A percentile compares a stretch with the other conserved stretches of the same genome.
phyloP scores from a whole-genome alignment of 2,888 invertebrate species.

The Cerastis leucographa region DNA sequence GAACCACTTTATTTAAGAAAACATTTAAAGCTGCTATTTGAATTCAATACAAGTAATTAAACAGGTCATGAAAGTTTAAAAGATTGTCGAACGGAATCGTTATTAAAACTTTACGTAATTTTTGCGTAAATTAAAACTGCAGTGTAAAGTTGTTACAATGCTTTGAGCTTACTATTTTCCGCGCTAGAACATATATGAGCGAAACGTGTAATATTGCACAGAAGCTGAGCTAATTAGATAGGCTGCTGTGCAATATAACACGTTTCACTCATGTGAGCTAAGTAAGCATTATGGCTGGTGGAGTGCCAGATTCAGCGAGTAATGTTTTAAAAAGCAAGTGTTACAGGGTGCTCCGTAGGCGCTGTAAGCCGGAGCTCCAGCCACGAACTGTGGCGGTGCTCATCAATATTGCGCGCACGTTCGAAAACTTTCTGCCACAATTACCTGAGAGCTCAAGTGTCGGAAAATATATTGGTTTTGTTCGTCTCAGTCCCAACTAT shows the following conservation, averaged over 20 bases:
- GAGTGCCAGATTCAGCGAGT: constrained; percentile 34
- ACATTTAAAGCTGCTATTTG: constrained; percentile 41
- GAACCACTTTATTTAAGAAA: constrained; percentile 40
- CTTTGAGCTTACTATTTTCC: constrained; percentile 42
- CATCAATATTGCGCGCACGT: constrained; percentile 89
- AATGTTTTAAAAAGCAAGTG: constrained; percentile 55
- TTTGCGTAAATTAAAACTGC: constrained; percentile 21
- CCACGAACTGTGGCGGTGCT: constrained; percentile 73
- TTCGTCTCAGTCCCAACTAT: constrained; percentile 82
- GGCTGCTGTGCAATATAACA: constrained; percentile 33
- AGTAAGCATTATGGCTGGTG: constrained; percentile 45
- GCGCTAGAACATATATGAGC: constrained; percentile 19
- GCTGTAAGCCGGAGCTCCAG: constrained; percentile 64
- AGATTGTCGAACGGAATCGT: constrained; percentile 20
- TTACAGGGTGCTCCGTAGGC: constrained; percentile 49
- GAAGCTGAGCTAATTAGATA: constrained; percentile 53
- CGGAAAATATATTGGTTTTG: constrained; percentile 90
- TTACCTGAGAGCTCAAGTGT: constrained; percentile 91
- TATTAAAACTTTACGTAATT: constrained; percentile 17
- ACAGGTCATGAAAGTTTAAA: constrained; percentile 30
- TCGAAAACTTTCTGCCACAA: constrained; percentile 90
- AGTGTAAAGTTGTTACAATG: constrained; percentile 15
- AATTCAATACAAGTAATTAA: constrained; percentile 48
- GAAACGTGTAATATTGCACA: too few relatives aligned
- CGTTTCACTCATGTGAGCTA: constrained; percentile 50